A percentile compares a stretch with the other conserved stretches of the same genome.
Conservation (phyloP, 2,797 vertebrate genomes). For the Threskiornis aethiopicus region DNA sequence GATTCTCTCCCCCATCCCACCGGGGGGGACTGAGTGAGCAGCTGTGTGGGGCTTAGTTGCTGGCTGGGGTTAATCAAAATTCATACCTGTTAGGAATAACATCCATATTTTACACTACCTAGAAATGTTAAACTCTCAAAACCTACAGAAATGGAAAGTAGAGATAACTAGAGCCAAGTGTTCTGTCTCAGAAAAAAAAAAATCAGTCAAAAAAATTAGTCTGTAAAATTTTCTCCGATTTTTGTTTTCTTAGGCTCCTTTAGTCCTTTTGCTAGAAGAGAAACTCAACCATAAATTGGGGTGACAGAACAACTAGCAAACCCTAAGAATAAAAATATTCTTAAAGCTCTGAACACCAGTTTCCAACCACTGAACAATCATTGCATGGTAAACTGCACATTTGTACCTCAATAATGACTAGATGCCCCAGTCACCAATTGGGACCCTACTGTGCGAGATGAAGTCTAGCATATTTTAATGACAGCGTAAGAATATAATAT, state of each 20-base stretch:
- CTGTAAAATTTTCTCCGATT: background rate
- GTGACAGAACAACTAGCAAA: background rate
- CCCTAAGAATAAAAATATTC: background rate
- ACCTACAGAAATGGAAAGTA: background rate
- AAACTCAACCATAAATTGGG: background rate
- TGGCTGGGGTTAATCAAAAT: too few species aligned
- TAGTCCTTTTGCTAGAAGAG: background rate
- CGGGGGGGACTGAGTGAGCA: too few species aligned
- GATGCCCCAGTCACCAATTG: background rate
- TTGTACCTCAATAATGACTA: background rate
- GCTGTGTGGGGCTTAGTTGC: too few species aligned
- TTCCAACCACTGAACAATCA: background rate
- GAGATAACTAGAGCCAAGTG: background rate
- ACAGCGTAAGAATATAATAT: background rate
- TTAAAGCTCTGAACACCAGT: background rate
- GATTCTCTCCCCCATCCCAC: too few species aligned
- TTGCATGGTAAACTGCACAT: background rate
- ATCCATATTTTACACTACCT: background rate
- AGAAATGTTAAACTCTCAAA: background rate
- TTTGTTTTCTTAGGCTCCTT: background rate
- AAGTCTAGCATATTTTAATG: background rate
- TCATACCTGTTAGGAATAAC: background rate
- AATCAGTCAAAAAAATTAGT: background rate
- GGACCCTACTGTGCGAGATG: background rate
- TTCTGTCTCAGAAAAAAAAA: background rate